A percentile compares a stretch with the other conserved stretches of the same genome.
Evolutionary conservation across 2,888 invertebrate genomes (phyloP).

Genomic region (Dilophus febrilis): DNA sequence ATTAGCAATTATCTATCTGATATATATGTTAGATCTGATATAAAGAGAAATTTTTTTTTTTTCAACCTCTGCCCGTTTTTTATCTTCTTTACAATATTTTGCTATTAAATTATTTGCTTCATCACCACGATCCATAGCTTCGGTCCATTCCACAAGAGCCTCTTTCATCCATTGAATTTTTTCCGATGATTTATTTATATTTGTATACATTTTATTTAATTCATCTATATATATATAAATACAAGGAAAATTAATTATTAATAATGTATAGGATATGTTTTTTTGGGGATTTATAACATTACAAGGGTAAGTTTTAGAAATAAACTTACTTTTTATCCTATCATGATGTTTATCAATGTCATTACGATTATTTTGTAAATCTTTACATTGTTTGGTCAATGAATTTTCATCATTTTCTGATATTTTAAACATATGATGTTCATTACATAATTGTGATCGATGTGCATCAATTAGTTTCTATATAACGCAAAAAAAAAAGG

Average conservation of each 20-base stretch:
- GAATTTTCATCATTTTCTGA: constrained; percentile 27
- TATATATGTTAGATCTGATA: too few relatives aligned
- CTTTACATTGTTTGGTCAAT: constrained; percentile 19
- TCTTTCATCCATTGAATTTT: constrained; percentile 44
- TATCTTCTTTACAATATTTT: constrained; percentile 53
- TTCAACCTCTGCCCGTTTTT: constrained; percentile 46
- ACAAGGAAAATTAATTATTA: background rate
- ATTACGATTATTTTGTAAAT: constrained; percentile 14
- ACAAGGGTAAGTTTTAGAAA: background rate
- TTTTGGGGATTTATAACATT: background rate
- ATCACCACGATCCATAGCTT: constrained; percentile 47
- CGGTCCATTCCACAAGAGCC: constrained; percentile 52
- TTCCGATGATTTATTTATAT: constrained; percentile 44
- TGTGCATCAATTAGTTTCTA: constrained; percentile 47
- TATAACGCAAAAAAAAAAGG: constrained; percentile 1
- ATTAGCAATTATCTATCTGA: too few relatives aligned
- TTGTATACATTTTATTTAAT: constrained; percentile 36
- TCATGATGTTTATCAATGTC: constrained; percentile 20
- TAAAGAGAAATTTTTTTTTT: too few relatives aligned
- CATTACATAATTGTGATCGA: constrained; percentile 48
- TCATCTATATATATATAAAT: constrained; percentile 25
- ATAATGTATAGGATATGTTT: background rate
- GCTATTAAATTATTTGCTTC: constrained; percentile 54
- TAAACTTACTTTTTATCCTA: background rate
- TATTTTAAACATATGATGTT: constrained; percentile 35